These are phyloP conservation scores for Pardalotus punctatus DNA, from an alignment of 2,113 vertebrate genomes.

Conservation along the genomic window DNA sequence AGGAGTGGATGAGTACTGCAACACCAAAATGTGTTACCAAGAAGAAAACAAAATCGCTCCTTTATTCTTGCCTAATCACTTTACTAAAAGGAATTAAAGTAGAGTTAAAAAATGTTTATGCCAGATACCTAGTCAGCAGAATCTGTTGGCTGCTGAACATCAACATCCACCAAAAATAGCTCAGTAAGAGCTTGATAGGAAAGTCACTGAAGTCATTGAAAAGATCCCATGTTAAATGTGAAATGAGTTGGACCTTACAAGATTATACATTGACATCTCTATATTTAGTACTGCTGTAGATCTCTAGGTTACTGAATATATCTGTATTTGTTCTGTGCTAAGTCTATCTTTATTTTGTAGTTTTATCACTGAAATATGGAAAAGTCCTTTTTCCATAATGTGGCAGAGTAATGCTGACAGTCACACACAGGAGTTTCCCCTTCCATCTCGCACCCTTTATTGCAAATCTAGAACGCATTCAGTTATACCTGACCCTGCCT, in stretches of 20 bases:
- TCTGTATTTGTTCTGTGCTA: background rate
- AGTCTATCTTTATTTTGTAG: background rate
- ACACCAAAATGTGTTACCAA: background rate
- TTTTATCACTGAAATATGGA: background rate
- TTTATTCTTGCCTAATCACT: slow-evolving; percentile 10
- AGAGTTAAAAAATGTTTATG: slow-evolving; percentile 40
- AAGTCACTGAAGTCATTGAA: slow-evolving; percentile 53
- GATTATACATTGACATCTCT: background rate
- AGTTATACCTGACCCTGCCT: background rate
- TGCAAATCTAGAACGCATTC: background rate
- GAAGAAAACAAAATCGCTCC: background rate
- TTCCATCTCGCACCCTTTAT: background rate
- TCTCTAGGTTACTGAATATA: background rate
- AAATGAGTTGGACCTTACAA: background rate
- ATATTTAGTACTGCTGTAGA: background rate
- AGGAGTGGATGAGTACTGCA: background rate
- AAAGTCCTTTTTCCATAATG: background rate
- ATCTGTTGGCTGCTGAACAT: slow-evolving; percentile 37
- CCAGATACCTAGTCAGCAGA: slow-evolving; percentile 38
- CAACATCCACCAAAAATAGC: slow-evolving; percentile 59
- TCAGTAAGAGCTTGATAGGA: background rate
- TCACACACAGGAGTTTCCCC: background rate
- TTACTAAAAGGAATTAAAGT: background rate
- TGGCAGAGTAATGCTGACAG: background rate
- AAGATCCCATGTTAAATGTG: background rate